These are phyloP conservation scores for Acinonyx jubatus DNA, from an alignment of 2,113 vertebrate genomes.

Conservation along the genomic window DNA sequence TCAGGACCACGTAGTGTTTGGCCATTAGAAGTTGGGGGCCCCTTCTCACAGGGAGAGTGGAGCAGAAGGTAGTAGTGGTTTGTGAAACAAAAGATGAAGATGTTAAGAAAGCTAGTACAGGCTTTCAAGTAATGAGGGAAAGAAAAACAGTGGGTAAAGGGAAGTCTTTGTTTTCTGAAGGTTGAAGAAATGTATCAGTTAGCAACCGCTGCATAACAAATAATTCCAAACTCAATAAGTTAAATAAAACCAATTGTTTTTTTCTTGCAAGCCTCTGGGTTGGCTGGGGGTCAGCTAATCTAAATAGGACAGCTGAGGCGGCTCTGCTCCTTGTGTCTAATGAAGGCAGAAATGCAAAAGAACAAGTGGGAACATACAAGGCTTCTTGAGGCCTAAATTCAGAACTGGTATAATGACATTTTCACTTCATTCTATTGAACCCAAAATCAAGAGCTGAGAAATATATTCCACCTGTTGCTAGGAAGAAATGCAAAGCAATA, in stretches of 20 bases:
- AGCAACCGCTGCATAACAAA: not conserved
- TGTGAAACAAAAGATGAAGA: not conserved
- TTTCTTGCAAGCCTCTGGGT: not conserved
- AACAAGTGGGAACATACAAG: not conserved
- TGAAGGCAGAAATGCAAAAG: not conserved
- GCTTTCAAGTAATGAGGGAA: not conserved
- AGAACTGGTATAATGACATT: not conserved
- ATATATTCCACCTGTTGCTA: not conserved
- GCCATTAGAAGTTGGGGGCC: not conserved
- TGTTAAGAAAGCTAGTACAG: not conserved
- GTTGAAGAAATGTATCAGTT: not conserved
- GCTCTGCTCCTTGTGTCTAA: not conserved
- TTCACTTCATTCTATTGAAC: not conserved
- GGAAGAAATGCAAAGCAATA: not conserved
- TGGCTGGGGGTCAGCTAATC: not conserved
- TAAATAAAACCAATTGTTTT: not conserved
- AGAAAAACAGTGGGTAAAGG: not conserved
- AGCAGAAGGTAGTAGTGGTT: not conserved
- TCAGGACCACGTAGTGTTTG: not conserved
- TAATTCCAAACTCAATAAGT: not conserved
- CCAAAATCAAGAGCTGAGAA: not conserved
- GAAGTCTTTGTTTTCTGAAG: not conserved
- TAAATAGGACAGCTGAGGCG: not conserved
- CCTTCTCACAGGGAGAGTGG: not conserved
- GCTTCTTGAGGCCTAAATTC: not conserved